phyloP scores from a whole-genome alignment of 2,888 invertebrate species.

The Himalopsyche anomala region DNA sequence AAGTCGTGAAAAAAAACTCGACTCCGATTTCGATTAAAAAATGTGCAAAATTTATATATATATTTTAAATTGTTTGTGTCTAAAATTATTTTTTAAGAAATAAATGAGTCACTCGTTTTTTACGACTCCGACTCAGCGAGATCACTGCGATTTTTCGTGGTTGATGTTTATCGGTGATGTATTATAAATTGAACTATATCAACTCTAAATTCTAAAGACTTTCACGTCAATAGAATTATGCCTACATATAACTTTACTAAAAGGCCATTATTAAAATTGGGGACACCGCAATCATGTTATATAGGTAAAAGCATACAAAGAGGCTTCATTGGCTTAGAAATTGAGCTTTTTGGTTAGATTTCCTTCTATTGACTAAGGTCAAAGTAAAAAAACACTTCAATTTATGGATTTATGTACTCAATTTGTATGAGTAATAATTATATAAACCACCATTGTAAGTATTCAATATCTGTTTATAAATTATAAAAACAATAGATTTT shows the following conservation, averaged over 20 bases:
- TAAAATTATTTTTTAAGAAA: no score
- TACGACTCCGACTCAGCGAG: no score
- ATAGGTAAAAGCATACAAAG: background rate
- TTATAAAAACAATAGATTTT: no score
- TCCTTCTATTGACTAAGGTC: background rate
- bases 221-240: background rate
- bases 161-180: background rate
- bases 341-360: background rate
- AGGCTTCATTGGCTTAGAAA: background rate
- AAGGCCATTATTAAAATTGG: constrained; percentile 15
- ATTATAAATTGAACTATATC: background rate
- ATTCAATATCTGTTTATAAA: no score
- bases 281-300: background rate
- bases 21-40: no score
- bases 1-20: no score
- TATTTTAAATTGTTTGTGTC: no score
- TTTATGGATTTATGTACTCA: background rate
- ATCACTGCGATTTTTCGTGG: no score
- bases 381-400: background rate
- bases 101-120: no score
- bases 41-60: no score
- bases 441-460: no score
- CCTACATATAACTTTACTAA: background rate
- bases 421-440: background rate
- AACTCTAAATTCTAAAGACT: background rate